phyloP scores from a whole-genome alignment of 2,113 vertebrate species.

The Ia io region DNA sequence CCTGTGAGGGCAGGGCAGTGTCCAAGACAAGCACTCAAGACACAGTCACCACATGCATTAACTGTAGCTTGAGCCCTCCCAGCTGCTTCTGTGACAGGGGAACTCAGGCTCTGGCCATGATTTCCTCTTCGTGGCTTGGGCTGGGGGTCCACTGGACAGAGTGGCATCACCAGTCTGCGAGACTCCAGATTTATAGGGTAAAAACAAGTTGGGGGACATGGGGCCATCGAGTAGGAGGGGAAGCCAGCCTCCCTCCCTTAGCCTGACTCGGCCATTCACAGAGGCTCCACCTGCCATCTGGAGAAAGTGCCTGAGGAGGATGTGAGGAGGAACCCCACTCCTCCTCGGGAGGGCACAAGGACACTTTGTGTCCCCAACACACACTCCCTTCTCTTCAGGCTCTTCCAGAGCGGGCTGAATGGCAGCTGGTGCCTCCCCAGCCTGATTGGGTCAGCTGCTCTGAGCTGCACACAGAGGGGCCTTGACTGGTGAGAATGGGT shows the following conservation, averaged over 20 bases:
- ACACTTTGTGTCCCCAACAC: constrained; percentile 55
- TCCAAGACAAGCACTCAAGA: neutral
- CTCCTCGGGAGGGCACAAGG: constrained; percentile 36
- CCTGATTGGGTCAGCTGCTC: constrained; percentile 7
- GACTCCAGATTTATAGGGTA: neutral
- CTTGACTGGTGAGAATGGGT: rapidly evolving
- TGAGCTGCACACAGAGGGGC: neutral
- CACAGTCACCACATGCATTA: neutral
- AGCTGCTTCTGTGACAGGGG: neutral
- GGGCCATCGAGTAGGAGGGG: neutral
- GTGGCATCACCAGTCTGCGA: rapidly evolving
- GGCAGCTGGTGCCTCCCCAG: constrained; percentile 15
- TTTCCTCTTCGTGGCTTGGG: neutral
- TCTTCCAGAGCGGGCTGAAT: neutral
- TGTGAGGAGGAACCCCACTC: neutral
- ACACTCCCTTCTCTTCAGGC: constrained; percentile 22
- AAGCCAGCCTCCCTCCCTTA: neutral
- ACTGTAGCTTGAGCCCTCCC: neutral
- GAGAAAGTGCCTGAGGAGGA: neutral
- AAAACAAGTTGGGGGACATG: neutral
- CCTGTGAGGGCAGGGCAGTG: neutral
- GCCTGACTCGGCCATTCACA: constrained; percentile 35
- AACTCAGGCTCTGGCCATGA: neutral
- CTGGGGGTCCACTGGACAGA: rapidly evolving
- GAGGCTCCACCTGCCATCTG: constrained; percentile 37